Evolutionary conservation across 1,140 invertebrate species (phyloP).

Genomic region (Ceratosolen fusciceps): DNA sequence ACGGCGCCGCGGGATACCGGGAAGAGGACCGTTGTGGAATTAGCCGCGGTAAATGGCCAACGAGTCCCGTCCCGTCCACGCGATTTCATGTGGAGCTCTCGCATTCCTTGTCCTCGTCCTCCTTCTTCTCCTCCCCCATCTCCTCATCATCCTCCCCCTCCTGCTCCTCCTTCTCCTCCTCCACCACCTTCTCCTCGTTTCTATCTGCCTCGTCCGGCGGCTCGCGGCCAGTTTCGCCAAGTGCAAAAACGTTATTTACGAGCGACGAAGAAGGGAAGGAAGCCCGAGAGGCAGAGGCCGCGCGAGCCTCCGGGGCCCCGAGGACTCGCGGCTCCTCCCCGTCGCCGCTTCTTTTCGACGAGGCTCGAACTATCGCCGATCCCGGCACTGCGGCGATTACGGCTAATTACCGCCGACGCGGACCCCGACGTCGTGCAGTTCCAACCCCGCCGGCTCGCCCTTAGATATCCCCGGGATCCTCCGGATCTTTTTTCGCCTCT

Average conservation of each 20-base stretch:
- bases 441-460: too few species aligned
- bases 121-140: too few species aligned
- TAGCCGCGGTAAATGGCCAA: not conserved
- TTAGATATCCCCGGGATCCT: too few species aligned
- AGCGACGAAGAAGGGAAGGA: slow-evolving; percentile 50
- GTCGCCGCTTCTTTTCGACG: not conserved
- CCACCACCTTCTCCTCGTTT: too few species aligned
- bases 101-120: not conserved
- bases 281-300: not conserved
- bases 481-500: not conserved
- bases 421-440: too few species aligned
- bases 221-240: slow-evolving; percentile 50
- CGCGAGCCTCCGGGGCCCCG: not conserved
- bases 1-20: too few species aligned
- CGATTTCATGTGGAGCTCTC: not conserved
- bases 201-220: too few species aligned
- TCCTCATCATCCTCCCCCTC: too few species aligned
- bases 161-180: too few species aligned
- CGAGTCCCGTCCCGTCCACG: not conserved
- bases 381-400: slow-evolving; percentile 57
- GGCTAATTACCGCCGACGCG: slow-evolving; percentile 55
- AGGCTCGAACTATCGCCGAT: not conserved
- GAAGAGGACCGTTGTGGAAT: too few species aligned
- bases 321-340: slow-evolving; percentile 42
- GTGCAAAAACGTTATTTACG: slow-evolving; percentile 67